These are phyloP conservation scores for Cardinalis cardinalis DNA, from an alignment of 2,113 vertebrate genomes.

Conservation along the genomic window DNA sequence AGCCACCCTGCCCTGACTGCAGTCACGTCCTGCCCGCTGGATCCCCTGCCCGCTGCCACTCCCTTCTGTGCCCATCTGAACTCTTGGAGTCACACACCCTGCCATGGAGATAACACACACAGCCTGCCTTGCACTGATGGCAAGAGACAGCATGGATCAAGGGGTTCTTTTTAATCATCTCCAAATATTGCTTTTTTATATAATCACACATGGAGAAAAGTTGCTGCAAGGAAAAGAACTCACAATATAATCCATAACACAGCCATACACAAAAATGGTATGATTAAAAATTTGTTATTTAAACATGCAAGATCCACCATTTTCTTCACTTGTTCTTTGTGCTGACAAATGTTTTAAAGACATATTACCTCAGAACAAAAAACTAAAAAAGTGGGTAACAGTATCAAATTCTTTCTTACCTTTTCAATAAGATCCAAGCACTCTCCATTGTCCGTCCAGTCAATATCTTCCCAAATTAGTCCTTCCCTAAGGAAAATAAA, in stretches of 20 bases:
- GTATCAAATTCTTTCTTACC: constrained; percentile 66
- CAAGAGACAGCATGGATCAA: background rate
- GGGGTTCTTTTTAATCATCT: background rate
- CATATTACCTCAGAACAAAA: background rate
- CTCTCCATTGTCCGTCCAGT: constrained; percentile 97
- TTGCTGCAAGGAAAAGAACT: background rate
- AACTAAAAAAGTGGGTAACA: background rate
- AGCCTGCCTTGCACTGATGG: rapidly evolving
- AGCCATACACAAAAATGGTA: background rate
- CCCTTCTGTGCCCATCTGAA: rapidly evolving
- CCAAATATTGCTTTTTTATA: background rate
- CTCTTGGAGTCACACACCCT: background rate
- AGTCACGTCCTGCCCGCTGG: background rate
- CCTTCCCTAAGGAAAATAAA: constrained; percentile 82
- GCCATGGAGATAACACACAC: rapidly evolving
- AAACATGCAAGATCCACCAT: background rate
- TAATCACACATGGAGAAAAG: background rate
- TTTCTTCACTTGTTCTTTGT: background rate
- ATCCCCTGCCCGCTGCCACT: background rate
- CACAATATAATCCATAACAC: background rate
- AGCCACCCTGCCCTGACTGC: background rate
- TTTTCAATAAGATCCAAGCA: constrained; percentile 97
- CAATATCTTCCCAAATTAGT: constrained; percentile 90
- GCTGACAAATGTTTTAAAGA: background rate
- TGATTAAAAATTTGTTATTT: background rate